Percentiles rank a stretch among this genome's conserved stretches.
phyloP scores from a whole-genome alignment of 2,113 vertebrate species.

The Daboia siamensis region DNA sequence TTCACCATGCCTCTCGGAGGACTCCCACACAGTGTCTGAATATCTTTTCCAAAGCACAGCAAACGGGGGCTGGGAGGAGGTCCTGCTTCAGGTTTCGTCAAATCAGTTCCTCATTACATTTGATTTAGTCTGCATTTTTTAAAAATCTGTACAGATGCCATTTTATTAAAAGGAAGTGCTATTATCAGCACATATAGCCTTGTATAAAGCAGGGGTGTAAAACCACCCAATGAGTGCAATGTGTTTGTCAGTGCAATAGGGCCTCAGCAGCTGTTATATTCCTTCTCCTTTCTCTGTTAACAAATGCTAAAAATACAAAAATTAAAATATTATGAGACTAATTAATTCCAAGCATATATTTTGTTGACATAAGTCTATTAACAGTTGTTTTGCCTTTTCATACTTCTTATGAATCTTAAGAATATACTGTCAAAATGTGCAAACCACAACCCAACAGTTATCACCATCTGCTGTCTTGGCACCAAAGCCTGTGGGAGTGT shows the following conservation, averaged over 20 bases:
- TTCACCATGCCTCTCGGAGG: background rate
- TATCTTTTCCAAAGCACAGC: background rate
- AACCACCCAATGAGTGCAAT: background rate
- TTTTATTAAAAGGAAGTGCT: background rate
- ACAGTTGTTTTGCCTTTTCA: background rate
- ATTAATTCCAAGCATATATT: background rate
- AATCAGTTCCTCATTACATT: background rate
- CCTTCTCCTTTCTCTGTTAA: background rate
- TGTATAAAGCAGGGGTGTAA: background rate
- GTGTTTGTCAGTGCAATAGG: background rate
- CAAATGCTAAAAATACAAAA: background rate
- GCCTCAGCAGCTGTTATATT: background rate
- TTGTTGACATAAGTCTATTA: background rate
- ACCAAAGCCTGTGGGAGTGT: background rate
- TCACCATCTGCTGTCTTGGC: background rate
- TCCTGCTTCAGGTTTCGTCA: background rate
- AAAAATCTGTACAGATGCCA: background rate
- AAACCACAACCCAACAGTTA: background rate
- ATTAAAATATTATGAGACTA: background rate
- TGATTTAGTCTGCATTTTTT: background rate
- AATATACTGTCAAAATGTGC: background rate
- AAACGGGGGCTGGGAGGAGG: background rate
- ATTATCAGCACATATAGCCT: background rate
- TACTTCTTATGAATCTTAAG: background rate
- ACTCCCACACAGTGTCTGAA: background rate